Evolutionary conservation across 1,140 invertebrate species (phyloP).

Genomic region (Leptoteleia sp.): DNA sequence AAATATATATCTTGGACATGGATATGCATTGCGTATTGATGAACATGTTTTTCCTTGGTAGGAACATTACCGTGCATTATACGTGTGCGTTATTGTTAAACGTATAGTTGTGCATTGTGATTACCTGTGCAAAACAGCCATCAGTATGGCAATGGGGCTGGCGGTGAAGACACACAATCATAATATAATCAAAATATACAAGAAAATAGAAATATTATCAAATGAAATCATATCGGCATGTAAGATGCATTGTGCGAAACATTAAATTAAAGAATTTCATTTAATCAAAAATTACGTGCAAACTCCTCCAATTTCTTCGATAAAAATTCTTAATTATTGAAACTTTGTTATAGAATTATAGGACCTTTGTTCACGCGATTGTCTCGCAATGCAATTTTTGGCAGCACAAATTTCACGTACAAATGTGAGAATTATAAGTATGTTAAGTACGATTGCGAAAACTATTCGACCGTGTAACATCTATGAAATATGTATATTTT

Average conservation of each 20-base stretch:
- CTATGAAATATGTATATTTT: no score
- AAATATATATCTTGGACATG: slow-evolving; percentile 9
- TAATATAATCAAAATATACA: slow-evolving; percentile 79
- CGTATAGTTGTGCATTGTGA: slow-evolving; percentile 80
- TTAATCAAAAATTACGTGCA: slow-evolving; percentile 28
- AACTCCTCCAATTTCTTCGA: no score
- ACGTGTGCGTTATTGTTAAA: slow-evolving; percentile 76
- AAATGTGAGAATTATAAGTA: no score
- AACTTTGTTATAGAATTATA: no score
- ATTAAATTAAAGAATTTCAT: slow-evolving; percentile 68
- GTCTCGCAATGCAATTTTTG: no score
- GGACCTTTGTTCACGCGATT: no score
- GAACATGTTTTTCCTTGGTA: slow-evolving; percentile 47
- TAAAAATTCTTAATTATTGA: no score
- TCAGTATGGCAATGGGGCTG: slow-evolving; percentile 92
- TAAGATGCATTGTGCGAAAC: slow-evolving; percentile 74
- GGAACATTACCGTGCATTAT: slow-evolving; percentile 76
- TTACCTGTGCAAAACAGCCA: slow-evolving; percentile 93
- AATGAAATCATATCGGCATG: slow-evolving; percentile 73
- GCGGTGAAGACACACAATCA: slow-evolving; percentile 82
- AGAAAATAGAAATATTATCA: slow-evolving; percentile 78
- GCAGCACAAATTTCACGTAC: no score
- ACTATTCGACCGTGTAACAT: no score
- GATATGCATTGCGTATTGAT: slow-evolving; percentile 38
- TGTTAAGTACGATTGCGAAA: no score